Evolutionary conservation across 2,888 invertebrate species (phyloP), one percentile per base, ranked within the genome.

Genomic region (Dascillus cervinus): DNA sequence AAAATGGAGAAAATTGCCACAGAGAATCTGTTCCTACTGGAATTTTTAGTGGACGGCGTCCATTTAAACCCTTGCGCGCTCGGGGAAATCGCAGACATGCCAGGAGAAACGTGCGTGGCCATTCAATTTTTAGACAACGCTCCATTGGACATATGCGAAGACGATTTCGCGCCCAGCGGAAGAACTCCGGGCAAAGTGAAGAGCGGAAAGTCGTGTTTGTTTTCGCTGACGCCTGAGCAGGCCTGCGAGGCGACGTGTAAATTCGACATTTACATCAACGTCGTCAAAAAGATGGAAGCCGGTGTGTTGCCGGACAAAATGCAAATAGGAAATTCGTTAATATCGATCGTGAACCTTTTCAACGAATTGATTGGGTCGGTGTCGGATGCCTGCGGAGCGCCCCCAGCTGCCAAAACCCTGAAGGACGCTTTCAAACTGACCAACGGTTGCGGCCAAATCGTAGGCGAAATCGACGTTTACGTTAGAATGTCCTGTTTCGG

Each of bases 121-220:
- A 72, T 79, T 43, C 69, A 72, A 52, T 74, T 77, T 41, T 60
- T 72, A 13, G 65, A 70, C 29, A 67, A 79, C 24, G 72, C 72
- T 1, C 68, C 75, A 1, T 50, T 79, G n/a, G 72, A 73, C 43
- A 73, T 80, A 35, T 73, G 73, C 55, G 78, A 79, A 45, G 74
- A 75, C 37, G 74, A 77, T 25, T 57, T 62, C 23, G 37, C 53
- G 1, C 58, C 61, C 1, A 50, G 29, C 3, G 12, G 33, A 39
- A 46, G 13, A 21, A 39, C 30, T 60, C 65, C 2, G 66, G 67
- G 21, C 49, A 57, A 14, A 3, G 72, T 77, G 35, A 75, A 73
- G 49, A 76, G 67, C 43, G 79, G 79, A 20, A 79, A 79, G 55
- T 79, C 79, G 1, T 78, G 78, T 45, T 60, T 80, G 8, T 80